Conservation (phyloP, 2,113 vertebrate genomes). For the Actinemys pallida region DNA sequence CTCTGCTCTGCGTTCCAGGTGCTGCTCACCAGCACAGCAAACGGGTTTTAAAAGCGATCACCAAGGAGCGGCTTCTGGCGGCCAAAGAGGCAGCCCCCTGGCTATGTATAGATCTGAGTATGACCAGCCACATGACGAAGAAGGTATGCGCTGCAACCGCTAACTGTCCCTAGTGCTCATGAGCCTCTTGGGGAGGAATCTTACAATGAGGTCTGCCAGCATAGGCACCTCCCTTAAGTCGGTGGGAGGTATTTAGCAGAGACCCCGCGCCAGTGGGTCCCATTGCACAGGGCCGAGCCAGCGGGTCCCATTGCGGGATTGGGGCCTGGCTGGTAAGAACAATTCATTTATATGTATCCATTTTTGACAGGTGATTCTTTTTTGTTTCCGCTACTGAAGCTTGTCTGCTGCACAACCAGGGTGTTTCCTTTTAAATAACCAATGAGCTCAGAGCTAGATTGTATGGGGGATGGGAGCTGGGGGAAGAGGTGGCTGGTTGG, state of each 20-base stretch:
- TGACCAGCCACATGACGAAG: conserved; percentile 87
- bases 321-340: not conserved
- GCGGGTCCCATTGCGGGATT: not conserved
- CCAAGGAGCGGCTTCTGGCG: conserved; percentile 84
- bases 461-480: not conserved
- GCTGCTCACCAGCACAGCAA: conserved; percentile 77
- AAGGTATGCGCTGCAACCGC: conserved; percentile 80
- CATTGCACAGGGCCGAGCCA: not conserved
- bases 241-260: not conserved
- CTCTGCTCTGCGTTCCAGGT: not conserved
- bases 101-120: conserved; percentile 89
- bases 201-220: too few species aligned
- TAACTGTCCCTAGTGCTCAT: fast-evolving
- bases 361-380: fast-evolving
- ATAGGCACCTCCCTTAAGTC: too few species aligned
- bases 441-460: not conserved
- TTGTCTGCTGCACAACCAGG: not conserved
- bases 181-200: not conserved
- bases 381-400: fast-evolving
- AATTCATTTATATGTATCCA: not conserved
- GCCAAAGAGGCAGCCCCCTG: conserved; percentile 82
- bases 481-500: not conserved
- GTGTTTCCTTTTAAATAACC: not conserved
- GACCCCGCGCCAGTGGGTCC: too few species aligned
- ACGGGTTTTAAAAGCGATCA: conserved; percentile 80